These are phyloP conservation scores for Zaprionus bogoriensis DNA, from an alignment of 2,888 invertebrate species.

Conservation along the genomic window DNA sequence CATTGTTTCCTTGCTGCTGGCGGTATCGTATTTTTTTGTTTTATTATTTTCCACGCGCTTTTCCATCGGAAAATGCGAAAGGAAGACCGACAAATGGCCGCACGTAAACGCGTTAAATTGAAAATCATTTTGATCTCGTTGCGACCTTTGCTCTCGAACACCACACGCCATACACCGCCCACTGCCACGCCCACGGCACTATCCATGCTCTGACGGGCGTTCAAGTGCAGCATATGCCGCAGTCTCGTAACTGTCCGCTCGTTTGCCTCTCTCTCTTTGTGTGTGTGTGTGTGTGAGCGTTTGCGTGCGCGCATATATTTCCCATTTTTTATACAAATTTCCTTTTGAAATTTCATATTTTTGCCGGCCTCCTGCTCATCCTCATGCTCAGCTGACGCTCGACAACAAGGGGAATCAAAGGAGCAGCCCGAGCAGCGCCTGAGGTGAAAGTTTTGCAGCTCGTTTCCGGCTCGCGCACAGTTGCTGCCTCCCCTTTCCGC, in stretches of 20 bases:
- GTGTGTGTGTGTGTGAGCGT: conserved; percentile 16
- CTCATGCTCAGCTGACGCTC: conserved; percentile 21
- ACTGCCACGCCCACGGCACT: neutral
- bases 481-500: neutral
- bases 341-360: conserved; percentile 70
- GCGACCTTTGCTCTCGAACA: conserved; percentile 54
- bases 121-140: conserved; percentile 77
- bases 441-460: conserved; percentile 75
- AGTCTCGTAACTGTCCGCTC: conserved; percentile 15
- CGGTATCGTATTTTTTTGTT: neutral
- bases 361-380: conserved; percentile 35
- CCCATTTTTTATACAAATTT: conserved; percentile 55
- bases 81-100: conserved; percentile 68
- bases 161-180: conserved; percentile 6
- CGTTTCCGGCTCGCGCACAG: conserved; percentile 62
- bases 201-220: conserved; percentile 16
- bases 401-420: conserved; percentile 27
- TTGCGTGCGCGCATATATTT: conserved; percentile 68
- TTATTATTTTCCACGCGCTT: neutral
- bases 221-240: conserved; percentile 66
- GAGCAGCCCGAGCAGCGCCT: conserved; percentile 45
- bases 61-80: conserved; percentile 44
- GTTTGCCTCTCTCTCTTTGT: conserved; percentile 2
- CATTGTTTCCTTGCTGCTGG: neutral
- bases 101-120: conserved; percentile 78